phyloP scores from a whole-genome alignment of 2,888 invertebrate genomes.

The Leptarthrus brevirostris region DNA sequence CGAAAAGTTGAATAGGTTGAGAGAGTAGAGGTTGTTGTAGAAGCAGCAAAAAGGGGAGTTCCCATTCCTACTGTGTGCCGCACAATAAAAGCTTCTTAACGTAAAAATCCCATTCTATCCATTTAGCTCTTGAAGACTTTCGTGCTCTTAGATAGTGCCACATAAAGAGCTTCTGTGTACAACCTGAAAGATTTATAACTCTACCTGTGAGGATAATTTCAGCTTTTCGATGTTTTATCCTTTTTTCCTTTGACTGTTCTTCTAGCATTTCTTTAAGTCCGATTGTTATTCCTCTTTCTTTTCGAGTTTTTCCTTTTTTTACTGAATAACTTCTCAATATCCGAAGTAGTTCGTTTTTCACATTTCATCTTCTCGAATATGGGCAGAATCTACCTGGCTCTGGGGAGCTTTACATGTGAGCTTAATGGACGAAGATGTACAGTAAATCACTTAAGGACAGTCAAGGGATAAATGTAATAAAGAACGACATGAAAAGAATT shows the following conservation, averaged over 20 bases:
- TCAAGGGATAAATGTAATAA: neutral
- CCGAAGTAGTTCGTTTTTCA: neutral
- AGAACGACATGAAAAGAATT: conserved; percentile 3
- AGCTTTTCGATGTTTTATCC: conserved; percentile 36
- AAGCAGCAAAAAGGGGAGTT: neutral
- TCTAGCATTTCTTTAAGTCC: neutral
- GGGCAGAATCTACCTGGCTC: conserved; percentile 16
- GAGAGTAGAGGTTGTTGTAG: neutral
- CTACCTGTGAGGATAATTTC: conserved; percentile 25
- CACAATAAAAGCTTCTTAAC: neutral
- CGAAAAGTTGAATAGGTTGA: neutral
- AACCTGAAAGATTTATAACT: conserved; percentile 37
- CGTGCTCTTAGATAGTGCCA: neutral
- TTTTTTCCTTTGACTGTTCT: neutral
- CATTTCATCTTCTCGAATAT: neutral
- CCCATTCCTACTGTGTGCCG: neutral
- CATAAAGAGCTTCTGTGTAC: neutral
- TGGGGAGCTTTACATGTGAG: neutral
- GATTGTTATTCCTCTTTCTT: neutral
- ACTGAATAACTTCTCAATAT: neutral
- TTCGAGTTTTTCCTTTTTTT: neutral
- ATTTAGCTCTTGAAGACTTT: conserved; percentile 25
- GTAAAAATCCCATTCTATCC: conserved; percentile 13
- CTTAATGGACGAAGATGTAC: conserved; percentile 13
- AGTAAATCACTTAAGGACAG: conserved; percentile 30